Base-by-base conservation (phyloP, 2,797 vertebrate species). In the Diglossa cyanea region DNA sequence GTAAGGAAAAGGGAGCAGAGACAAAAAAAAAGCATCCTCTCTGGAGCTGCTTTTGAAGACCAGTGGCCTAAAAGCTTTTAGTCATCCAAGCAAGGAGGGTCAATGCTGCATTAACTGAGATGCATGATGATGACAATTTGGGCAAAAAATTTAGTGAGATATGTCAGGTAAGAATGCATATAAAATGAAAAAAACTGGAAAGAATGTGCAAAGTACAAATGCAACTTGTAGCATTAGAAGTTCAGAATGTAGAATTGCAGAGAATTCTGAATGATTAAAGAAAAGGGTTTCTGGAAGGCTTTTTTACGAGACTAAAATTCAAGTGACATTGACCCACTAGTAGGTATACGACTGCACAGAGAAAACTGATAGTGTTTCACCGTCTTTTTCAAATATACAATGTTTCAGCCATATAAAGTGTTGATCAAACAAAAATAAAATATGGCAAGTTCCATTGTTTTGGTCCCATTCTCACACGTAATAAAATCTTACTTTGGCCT, bases 361-460 rank as follows among this genome's bases (percentile, higher is more conserved):
- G 7, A 86, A 78, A 67, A 9, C 6, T 62, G 17, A 19, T 45
- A 73, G 18, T 25, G 7, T 40, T 87, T 66, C 33, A 39, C 8
- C 10, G 20, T 60, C 20, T 83, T 81, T 77, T 70, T 50, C n/a
- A 67, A 42, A 28, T 16, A 20, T 5, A 45, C 26, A 60, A 13
- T n/a, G 13, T 7, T 40, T 75, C 25, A 68, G 9, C 13, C 55
- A 33, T 23, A 50, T 63, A 28, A 71, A 81, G 50, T 5, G 15
- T 37, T 19, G 17, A 60, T 26, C 2, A 80, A 2, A 45, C 2
- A 77, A 3, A 50, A 80, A 80, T 9, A 84, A 84, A 39, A 39
- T 9, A 35, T 3, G 1, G 0, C n/a, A 35, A 68, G 5, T 9
- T 42, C 31, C 2, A 4, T 45, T 65, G 3, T 9, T 44, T 21